Base-by-base conservation (phyloP, 2,797 vertebrate species). In the Telmatherina bonti region DNA sequence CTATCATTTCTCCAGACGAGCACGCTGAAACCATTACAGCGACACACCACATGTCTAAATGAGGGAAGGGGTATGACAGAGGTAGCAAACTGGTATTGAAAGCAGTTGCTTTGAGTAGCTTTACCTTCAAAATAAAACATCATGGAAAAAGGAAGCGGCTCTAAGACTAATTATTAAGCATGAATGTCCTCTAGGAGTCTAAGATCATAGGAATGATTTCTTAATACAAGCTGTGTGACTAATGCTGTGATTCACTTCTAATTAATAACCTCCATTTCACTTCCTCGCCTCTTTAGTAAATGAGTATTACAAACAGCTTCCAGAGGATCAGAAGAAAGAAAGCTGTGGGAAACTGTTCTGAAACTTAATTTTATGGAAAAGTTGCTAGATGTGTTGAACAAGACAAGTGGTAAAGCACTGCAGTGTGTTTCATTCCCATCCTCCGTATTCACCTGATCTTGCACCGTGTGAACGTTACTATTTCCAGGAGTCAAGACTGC, bases 1-100 rank as follows among this genome's bases (percentile, higher is more conserved):
- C 91, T 91, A 88, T 92, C 89, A 92, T 92, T 92, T 91, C 84
- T 85, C 75, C 73, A 67, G 73, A 88, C 75, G 38, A 64, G 79
- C 91, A 88, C 85, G 71, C 84, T 89, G 89, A 83, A 92, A 91
- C 80, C 83, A 90, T 88, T 90, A 51, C 47, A 12, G 82, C 75
- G 87, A 85, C 76, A 75, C 27, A 62, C 85, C 81, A 57, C 81
- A 76, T 3, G 47, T 75, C 75, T 88, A 84, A 85, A 91, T 88
- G 83, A 83, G 74, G 72, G 54, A 77, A 26, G 7, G 24, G 47
- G 20, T 49, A 67, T 26, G 54, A 73, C 52, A 70, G 76, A 41
- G 53, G 68, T 36, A 38, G 30, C 0, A 8, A 35, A 59, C 53
- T 3, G 27, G 76, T 53, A 63, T 36, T 65, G 49, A 49, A 79